Base-by-base conservation (phyloP, 2,113 vertebrate genomes). In the Oxyura jamaicensis region DNA sequence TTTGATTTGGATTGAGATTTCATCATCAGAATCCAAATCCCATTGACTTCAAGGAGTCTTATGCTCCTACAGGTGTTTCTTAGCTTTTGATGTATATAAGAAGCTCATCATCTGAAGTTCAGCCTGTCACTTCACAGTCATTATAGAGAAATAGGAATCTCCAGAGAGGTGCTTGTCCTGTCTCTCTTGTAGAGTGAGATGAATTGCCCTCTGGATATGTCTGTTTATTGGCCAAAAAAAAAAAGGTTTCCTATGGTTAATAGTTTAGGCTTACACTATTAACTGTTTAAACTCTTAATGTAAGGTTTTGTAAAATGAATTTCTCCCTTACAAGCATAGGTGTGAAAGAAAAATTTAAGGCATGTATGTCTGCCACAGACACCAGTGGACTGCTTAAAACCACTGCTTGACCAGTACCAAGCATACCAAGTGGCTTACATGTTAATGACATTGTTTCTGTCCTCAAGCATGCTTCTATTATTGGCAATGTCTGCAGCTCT, bases 1-100 rank as follows among this genome's bases (percentile, higher is more conserved):
- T 91, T 87, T 72, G 25, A 68, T 75, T 41, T 73, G 44, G 15
- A 36, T 68, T 79, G 53, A 79, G 53, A 69, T 89, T 91, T 86
- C 44, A 82, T 12, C 35, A 42, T 68, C 42, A 73, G 23, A 82
- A 91, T 82, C 52, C 29, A 84, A 74, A 91, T 68, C n/a, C 11
- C 42, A 14, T 19, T 35, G 36, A 58, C 41, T 90, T 86, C 44
- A 75, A 50, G 66, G 36, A 90, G 4, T 39, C 20, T 73, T 53
- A 44, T 50, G 10, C 65, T 88, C 20, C 31, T 78, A 7, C 0
- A 3, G 26, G 50, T 41, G 3, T 7, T 76, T 93, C 63, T 83
- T 63, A 36, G 35, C 4, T 78, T 86, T 67, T 81, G n/a, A 63
- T 78, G 10, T 25, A 7, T 73, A 2, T 44, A 63, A 36, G 46